Evolutionary conservation across 2,113 vertebrate species (phyloP).

Genomic region (Nycticryphes semicollaris): DNA sequence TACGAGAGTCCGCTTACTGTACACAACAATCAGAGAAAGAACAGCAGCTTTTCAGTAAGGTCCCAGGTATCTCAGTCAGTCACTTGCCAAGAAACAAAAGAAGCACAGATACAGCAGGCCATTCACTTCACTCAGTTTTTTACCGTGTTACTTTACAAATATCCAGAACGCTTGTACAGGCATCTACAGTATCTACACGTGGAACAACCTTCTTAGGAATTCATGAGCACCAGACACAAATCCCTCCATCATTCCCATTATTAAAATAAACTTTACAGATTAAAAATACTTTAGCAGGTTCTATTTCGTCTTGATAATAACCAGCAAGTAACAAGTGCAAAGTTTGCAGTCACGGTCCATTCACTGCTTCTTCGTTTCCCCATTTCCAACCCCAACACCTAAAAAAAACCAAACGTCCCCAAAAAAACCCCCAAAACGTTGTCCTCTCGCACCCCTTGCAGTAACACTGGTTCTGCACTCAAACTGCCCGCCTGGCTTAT

Average conservation of each 20-base stretch:
- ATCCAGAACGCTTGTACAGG: constrained; percentile 28
- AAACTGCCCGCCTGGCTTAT: constrained; percentile 52
- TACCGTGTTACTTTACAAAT: constrained; percentile 60
- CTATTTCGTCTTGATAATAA: constrained; percentile 42
- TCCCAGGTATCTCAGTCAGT: constrained; percentile 79
- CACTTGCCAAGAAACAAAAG: constrained; percentile 53
- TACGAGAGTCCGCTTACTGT: constrained; percentile 86
- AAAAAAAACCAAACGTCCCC: background rate
- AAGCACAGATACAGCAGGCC: constrained; percentile 75
- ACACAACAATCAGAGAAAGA: constrained; percentile 86
- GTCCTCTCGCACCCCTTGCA: background rate
- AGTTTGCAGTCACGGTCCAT: constrained; percentile 18
- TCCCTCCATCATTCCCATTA: constrained; percentile 57
- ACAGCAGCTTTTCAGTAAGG: constrained; percentile 92
- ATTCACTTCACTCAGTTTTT: constrained; percentile 64
- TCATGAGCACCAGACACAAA: constrained; percentile 54
- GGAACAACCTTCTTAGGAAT: constrained; percentile 51
- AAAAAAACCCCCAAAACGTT: background rate
- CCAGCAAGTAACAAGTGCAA: constrained; percentile 55
- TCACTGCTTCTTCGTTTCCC: constrained; percentile 42
- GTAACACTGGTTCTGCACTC: constrained; percentile 69
- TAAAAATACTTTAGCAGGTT: constrained; percentile 63
- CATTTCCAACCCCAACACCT: background rate
- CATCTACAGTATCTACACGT: constrained; percentile 66
- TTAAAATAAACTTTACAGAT: constrained; percentile 56